Base-by-base conservation (phyloP, 2,113 vertebrate genomes). In the Notothenia rossii region DNA sequence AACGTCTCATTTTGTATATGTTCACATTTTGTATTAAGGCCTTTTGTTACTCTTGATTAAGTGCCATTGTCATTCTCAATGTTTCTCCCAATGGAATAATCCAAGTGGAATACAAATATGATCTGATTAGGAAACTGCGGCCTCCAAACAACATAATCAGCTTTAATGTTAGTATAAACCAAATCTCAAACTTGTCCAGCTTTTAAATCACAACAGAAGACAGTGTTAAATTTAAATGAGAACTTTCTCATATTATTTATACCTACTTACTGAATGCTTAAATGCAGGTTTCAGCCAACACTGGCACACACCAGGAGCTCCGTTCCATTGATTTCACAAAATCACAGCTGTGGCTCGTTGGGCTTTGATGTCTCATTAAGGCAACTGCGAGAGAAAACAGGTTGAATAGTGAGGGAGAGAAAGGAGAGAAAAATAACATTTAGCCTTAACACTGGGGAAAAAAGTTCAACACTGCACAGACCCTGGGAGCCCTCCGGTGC, bases 391-490 rank as follows among this genome's bases (percentile, higher is more conserved):
- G 72, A 62, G 70, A 79, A 90, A 90, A 81, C 77, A 90, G 77
- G 83, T 85, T 59, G 67, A 91, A 82, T 71, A 72, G 75, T 8
- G 71, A 83, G 64, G 59, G 67, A 81, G 82, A 64, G 74, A 75
- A 68, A 79, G 68, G 75, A 69, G 75, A 86, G 75, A 90, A 92
- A 91, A 94, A 94, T 84, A 94, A 93, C 89, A 90, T 90, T 89
- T 86, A 86, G 89, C 68, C 86, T 89, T 86, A 87, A 86, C 76
- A 84, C 67, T 78, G 76, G 86, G 86, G 67, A 75, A 77, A 85
- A 89, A 84, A 79, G 48, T 82, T 85, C 82, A 93, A 93, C 92
- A 95, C 74, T 94, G 88, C 76, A 77, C 94, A 95, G 94, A 93
- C 91, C 90, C 85, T 72, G 82, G 63, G 88, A 91, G 77, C 86